Evolutionary conservation across 2,797 vertebrate species (phyloP).

Genomic region (Urophycis tenuis): DNA sequence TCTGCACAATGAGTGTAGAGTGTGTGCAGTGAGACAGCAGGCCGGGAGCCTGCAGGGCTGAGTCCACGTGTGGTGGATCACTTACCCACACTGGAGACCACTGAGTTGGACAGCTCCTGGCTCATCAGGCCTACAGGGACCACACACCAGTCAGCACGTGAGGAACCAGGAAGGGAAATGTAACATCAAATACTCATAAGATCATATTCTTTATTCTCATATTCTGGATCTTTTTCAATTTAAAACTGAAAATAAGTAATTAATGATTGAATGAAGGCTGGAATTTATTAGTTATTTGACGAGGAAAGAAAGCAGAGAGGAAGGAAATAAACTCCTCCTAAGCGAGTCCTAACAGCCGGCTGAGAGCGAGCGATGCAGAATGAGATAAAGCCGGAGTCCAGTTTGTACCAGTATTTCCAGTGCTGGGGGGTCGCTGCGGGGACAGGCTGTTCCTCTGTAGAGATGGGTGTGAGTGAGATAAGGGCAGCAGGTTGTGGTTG

Average conservation of each 20-base stretch:
- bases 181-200: too few relatives aligned
- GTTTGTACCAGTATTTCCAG: slow-evolving; percentile 64
- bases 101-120: slow-evolving; percentile 77
- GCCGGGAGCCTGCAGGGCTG: neutral
- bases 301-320: neutral
- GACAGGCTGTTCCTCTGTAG: slow-evolving; percentile 95
- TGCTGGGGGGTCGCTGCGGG: slow-evolving; percentile 81
- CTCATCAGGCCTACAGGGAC: slow-evolving; percentile 3
- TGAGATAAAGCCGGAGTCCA: neutral
- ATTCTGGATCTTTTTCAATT: too few relatives aligned
- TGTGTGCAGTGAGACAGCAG: neutral
- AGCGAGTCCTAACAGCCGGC: neutral
- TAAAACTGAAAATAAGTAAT: too few relatives aligned
- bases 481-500: slow-evolving; percentile 85
- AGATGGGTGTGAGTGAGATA: slow-evolving; percentile 70
- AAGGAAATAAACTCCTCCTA: neutral
- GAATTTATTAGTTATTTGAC: too few relatives aligned
- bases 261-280: neutral
- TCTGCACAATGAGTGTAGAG: neutral
- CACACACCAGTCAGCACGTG: too few relatives aligned
- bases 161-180: too few relatives aligned
- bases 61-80: neutral
- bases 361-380: neutral
- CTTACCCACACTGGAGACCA: slow-evolving; percentile 86
- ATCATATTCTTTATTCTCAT: too few relatives aligned